phyloP scores from a whole-genome alignment of 2,888 invertebrate species.

The Creontiades dilutus region DNA sequence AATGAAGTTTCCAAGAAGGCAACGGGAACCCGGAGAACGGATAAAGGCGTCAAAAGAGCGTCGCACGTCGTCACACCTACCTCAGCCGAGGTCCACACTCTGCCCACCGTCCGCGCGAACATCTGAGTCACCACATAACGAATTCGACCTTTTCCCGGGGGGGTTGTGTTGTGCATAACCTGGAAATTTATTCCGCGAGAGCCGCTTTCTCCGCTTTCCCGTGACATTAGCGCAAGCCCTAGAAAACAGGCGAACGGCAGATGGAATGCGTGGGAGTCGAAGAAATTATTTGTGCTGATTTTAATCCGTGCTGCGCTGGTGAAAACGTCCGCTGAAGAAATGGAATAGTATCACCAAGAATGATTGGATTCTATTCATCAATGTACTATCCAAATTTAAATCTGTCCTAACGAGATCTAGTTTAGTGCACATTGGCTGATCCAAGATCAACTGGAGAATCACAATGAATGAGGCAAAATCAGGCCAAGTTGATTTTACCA shows the following conservation, averaged over 20 bases:
- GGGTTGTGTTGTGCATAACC: conserved; percentile 36
- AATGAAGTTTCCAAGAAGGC: conserved; percentile 33
- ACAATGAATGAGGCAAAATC: too few relatives aligned
- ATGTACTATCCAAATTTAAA: too few relatives aligned
- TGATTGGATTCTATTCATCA: too few relatives aligned
- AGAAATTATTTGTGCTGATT: too few relatives aligned
- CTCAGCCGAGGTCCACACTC: background rate
- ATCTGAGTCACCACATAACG: conserved; percentile 39
- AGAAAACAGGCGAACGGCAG: conserved; percentile 14
- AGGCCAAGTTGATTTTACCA: too few relatives aligned
- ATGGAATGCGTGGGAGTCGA: background rate
- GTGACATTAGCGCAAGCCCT: conserved; percentile 26
- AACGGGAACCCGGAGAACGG: conserved; percentile 22
- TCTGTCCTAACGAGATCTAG: too few relatives aligned
- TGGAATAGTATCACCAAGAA: too few relatives aligned
- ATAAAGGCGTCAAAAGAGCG: conserved; percentile 24
- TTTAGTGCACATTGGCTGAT: too few relatives aligned
- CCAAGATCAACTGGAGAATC: too few relatives aligned
- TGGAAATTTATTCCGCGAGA: conserved; percentile 19
- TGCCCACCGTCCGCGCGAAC: background rate
- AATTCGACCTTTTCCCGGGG: conserved; percentile 27
- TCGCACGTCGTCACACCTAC: conserved; percentile 22
- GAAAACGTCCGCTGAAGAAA: too few relatives aligned
- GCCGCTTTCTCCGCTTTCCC: conserved; percentile 28
- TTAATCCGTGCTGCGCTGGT: too few relatives aligned